Conservation (phyloP, 1,140 invertebrate genomes). For the Drosophila leontia region DNA sequence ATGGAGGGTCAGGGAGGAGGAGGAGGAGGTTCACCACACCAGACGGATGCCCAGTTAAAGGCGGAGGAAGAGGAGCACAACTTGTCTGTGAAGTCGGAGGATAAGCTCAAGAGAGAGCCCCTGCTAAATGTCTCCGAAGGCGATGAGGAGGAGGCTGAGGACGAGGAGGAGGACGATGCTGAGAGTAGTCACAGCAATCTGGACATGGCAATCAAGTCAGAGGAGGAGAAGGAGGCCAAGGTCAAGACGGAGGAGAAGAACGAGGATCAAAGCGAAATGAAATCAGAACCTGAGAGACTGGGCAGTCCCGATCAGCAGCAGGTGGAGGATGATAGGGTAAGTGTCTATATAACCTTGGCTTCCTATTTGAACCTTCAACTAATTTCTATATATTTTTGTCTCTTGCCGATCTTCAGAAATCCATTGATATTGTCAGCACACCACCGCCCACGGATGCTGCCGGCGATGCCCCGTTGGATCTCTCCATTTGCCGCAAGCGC, state of each 20-base stretch:
- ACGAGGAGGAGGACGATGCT: conserved; percentile 40
- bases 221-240: conserved; percentile 18
- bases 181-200: conserved; percentile 12
- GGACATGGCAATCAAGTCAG: conserved; percentile 12
- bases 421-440: conserved; percentile 77
- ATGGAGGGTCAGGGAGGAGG: conserved; percentile 16
- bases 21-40: background rate
- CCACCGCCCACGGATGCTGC: conserved; percentile 59
- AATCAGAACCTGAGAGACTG: conserved; percentile 26
- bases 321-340: conserved; percentile 68
- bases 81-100: conserved; percentile 20
- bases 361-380: background rate
- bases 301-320: conserved; percentile 43
- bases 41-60: conserved; percentile 6
- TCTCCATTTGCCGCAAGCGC: conserved; percentile 87
- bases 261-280: conserved; percentile 11
- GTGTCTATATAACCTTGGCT: background rate
- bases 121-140: conserved; percentile 42
- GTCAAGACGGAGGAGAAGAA: conserved; percentile 10
- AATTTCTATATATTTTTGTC: background rate
- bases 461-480: conserved; percentile 89
- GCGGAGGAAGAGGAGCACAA: conserved; percentile 2
- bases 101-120: conserved; percentile 46
- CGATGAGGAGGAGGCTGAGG: conserved; percentile 36
- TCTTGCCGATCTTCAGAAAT: conserved; percentile 53